phyloP scores from a whole-genome alignment of 1,140 invertebrate genomes.

The roundworm (Caenorhabditis elegans) region DNA sequence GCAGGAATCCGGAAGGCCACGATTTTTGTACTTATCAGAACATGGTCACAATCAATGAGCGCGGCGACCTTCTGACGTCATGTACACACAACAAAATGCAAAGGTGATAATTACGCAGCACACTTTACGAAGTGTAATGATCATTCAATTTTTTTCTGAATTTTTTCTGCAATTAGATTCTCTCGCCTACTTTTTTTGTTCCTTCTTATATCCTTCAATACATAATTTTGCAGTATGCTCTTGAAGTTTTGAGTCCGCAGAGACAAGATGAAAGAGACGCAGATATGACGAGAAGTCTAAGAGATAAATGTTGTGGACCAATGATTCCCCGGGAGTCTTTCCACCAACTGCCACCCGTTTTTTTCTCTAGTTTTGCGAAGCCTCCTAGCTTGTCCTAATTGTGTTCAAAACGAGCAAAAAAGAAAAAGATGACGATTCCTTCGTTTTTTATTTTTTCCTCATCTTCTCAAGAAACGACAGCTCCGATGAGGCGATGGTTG shows the following conservation, averaged over 20 bases:
- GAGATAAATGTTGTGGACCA: neutral
- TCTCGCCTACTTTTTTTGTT: no score
- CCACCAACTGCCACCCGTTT: neutral
- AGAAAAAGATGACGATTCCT: neutral
- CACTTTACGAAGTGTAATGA: no score
- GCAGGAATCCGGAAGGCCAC: neutral
- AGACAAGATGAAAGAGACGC: neutral
- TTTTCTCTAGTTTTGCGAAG: neutral
- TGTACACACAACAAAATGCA: slow-evolving; percentile 3
- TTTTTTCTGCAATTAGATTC: neutral
- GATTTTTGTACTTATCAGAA: neutral
- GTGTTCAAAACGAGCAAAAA: neutral
- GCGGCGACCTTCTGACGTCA: neutral
- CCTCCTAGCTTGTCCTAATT: neutral
- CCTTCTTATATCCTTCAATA: no score
- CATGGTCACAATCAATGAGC: neutral
- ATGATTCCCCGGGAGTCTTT: neutral
- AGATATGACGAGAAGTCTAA: neutral
- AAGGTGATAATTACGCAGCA: neutral
- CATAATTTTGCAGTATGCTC: no score
- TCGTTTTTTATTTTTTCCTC: neutral
- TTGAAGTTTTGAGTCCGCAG: no score
- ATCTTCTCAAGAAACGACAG: neutral
- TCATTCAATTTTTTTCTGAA: neutral
- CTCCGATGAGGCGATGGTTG: neutral